Conservation (phyloP, 2,888 invertebrate genomes). For the Kryphioiulus occultus region DNA sequence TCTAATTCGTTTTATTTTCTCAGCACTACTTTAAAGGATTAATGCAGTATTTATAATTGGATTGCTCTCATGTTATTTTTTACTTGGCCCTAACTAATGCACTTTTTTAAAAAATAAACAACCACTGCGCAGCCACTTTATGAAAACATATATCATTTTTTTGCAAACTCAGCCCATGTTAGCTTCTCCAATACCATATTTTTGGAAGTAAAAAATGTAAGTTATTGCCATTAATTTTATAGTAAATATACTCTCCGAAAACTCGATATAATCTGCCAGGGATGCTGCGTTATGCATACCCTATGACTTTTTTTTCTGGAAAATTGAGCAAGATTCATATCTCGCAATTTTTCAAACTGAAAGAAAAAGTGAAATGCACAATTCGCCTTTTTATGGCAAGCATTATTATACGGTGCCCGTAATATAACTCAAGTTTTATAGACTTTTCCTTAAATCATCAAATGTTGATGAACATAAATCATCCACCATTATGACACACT, state of each 20-base stretch:
- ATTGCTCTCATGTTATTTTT: background rate
- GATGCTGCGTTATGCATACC: background rate
- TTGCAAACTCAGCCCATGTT: background rate
- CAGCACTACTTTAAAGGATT: background rate
- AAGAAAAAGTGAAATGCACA: background rate
- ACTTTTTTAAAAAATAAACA: background rate
- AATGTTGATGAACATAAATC: background rate
- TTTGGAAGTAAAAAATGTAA: background rate
- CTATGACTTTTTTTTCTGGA: background rate
- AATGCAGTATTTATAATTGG: background rate
- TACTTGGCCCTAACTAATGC: background rate
- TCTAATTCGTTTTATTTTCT: background rate
- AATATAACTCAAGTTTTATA: constrained; percentile 17
- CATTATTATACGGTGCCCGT: background rate
- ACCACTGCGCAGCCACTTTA: background rate
- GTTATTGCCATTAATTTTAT: constrained; percentile 33
- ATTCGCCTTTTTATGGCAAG: background rate
- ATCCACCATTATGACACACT: background rate
- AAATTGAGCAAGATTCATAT: constrained; percentile 21
- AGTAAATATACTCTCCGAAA: constrained; percentile 28
- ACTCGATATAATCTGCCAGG: constrained; percentile 20
- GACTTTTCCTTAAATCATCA: constrained; percentile 21
- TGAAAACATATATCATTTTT: background rate
- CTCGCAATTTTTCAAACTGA: constrained; percentile 27
- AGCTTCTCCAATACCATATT: background rate